Base-by-base conservation (phyloP, 35 echinoderm and acorn worm genomes). In the Ophioderma brevispina region DNA sequence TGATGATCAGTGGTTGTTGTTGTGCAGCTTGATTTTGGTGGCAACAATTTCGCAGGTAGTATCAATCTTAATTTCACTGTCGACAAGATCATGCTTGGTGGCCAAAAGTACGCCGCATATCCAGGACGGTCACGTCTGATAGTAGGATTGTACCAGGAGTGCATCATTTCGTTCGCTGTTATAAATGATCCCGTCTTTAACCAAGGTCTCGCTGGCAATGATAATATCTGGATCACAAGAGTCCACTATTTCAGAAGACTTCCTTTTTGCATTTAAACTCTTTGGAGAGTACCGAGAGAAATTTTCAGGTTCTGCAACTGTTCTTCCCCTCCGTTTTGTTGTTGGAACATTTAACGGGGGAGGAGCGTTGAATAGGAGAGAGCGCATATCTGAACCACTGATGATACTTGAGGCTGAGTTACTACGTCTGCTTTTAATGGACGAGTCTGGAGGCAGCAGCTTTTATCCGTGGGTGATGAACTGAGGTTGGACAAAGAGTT, bases 131-230 rank as follows among this genome's bases (percentile, higher is more conserved):
- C 87, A 15, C 40, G 38, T 18, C 85, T 33, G 28, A 75, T 38
- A 14, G 86, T 37, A 43, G 64, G 8, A 32, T 88, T 88, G 33
- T 78, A 78, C 18, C 78, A 39, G 42, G 87, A 18, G 5, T 17
- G 87, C 15, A 59, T 79, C 46, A 81, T 43, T 55, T 89, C 39
- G n/a, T n/a, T n/a, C n/a, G 35, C 36, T 33, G 23, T 33, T 89
- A 28, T 52, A 19, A n/a, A n/a, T 21, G 55, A 4, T 23, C 77
- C 41, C 23, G 37, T n/a, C 25, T 89, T 89, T 19, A 89, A 35
- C 86, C 87, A 80, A 6, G n/a, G 87, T 89, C 34, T 89, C 87
- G 33, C n/a, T 89, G 33, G 70, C 87, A 0, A 89, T 28, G 32
- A 89, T 80, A 28, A 89, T 52, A 46, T 89, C 77, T 32, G 76